Percentiles rank a stretch among this genome's conserved stretches.
These are phyloP conservation scores for Pogoniulus pusillus DNA, from an alignment of 2,797 vertebrate species.

Conservation along the genomic window DNA sequence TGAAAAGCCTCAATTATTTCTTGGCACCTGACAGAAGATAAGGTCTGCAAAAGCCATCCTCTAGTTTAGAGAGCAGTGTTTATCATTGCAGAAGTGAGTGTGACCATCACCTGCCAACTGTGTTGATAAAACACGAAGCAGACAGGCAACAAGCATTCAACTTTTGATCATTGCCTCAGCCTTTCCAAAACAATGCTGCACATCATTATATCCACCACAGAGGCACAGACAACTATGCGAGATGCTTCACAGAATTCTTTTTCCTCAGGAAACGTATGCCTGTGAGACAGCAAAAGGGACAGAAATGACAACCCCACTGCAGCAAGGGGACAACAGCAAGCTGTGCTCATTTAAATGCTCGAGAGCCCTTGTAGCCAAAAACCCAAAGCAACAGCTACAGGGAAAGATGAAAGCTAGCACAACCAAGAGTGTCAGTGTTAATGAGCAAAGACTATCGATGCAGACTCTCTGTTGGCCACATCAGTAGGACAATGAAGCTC, in stretches of 20 bases:
- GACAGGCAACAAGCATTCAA: not conserved
- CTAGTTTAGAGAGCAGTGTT: not conserved
- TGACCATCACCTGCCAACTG: not conserved
- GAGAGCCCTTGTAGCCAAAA: conserved; percentile 11
- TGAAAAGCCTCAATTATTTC: not conserved
- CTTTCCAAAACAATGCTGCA: conserved; percentile 3
- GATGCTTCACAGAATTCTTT: conserved; percentile 1
- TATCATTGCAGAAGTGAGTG: not conserved
- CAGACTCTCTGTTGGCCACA: conserved; percentile 22
- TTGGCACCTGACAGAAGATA: not conserved
- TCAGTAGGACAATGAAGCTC: conserved; percentile 37
- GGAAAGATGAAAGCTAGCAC: conserved; percentile 38
- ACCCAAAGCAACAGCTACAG: not conserved
- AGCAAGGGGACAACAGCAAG: not conserved
- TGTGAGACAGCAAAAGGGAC: not conserved
- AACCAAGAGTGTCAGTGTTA: not conserved
- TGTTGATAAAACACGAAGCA: not conserved
- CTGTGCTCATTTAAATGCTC: conserved; percentile 20
- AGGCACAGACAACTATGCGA: conserved; percentile 21
- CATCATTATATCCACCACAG: conserved; percentile 18
- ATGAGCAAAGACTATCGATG: conserved; percentile 33
- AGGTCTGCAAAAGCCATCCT: not conserved
- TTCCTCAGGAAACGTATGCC: not conserved
- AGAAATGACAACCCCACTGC: conserved; percentile 36
- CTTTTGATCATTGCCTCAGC: not conserved